Evolutionary conservation across 92 coral and sea anemone species (phyloP).

Genomic region (Hydrozoanthus gracilis): DNA sequence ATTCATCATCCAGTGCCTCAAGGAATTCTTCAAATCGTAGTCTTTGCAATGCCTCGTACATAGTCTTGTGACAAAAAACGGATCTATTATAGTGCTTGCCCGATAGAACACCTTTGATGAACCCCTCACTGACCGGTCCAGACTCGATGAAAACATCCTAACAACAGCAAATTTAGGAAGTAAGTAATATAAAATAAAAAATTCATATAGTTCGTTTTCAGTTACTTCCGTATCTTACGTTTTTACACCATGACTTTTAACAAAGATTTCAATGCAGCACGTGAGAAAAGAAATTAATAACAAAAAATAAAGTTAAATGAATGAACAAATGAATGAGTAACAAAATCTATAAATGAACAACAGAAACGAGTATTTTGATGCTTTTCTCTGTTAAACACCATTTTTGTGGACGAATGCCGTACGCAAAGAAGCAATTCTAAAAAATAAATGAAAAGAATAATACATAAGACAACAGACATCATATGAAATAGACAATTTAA

Average conservation of each 20-base stretch:
- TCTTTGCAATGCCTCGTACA: constrained; percentile 32
- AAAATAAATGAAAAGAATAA: not conserved
- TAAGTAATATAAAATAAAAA: not conserved
- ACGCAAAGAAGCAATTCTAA: not conserved
- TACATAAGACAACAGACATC: not conserved
- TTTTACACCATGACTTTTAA: not conserved
- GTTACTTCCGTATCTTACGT: not conserved
- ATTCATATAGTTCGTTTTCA: not conserved
- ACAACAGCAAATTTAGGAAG: not conserved
- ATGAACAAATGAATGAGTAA: not conserved
- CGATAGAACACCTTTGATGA: constrained; percentile 25
- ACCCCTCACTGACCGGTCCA: constrained; percentile 18
- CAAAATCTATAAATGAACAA: not conserved
- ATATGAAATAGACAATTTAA: not conserved
- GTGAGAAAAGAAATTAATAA: constrained; percentile 1
- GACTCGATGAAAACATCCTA: constrained; percentile 41
- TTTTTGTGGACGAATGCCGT: not conserved
- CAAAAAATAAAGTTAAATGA: not conserved
- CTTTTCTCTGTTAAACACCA: not conserved
- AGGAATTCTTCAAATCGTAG: constrained; percentile 26
- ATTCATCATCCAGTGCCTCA: constrained; percentile 19
- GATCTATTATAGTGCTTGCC: constrained; percentile 44
- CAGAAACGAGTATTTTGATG: not conserved
- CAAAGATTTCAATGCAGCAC: not conserved
- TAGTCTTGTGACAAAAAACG: constrained; percentile 12